Evolutionary conservation across 2,888 invertebrate genomes (phyloP), one percentile per base, ranked within the genome.

Genomic region (Spialia ferax): DNA sequence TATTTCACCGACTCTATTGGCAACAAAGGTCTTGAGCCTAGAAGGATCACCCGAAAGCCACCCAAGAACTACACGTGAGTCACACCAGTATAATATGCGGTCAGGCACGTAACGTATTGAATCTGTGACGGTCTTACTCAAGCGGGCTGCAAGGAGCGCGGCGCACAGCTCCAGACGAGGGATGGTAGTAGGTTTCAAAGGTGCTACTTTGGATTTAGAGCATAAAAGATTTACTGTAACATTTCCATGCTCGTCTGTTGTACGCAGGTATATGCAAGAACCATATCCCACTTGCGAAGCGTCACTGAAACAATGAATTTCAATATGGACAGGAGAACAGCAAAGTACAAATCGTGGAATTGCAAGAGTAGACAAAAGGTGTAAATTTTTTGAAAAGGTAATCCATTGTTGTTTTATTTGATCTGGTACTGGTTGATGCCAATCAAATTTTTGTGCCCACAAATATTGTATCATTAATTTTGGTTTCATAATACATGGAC

Each of bases 401-500:
- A 29, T 29, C 29, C 29, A 29, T 3, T 29, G 29, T 29, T 29
- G 8, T 29, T 29, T 7, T 29, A 0, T 29, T 29, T 29, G 29
- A 29, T n/a, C n/a, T 3, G 71, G 50, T 7, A 72, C 72, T 13
- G 69, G 68, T 26, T 70, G 42, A 57, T 71, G 72, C 71, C 70
- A 74, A 50, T 66, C 71, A 1, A 63, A 10, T 23, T 75, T 71
- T 38, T 50, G 20, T 35, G 68, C 32, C 73, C 73, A 75, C 22
- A 75, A 13, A 6, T 23, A 67, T 59, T 73, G 71, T 38, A 74
- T 42, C 2, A 74, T 35, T n/a, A 72, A 61, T 70, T 74, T 74
- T 23, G 72, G 55, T 38, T 54, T 6, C 11, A 69, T 20, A 6
- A 64, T 45, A 63, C 42, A 69, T 1, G 69, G 68, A 15, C 61